Base-by-base conservation (phyloP, 2,113 vertebrate genomes). In the Pedetes capensis region DNA sequence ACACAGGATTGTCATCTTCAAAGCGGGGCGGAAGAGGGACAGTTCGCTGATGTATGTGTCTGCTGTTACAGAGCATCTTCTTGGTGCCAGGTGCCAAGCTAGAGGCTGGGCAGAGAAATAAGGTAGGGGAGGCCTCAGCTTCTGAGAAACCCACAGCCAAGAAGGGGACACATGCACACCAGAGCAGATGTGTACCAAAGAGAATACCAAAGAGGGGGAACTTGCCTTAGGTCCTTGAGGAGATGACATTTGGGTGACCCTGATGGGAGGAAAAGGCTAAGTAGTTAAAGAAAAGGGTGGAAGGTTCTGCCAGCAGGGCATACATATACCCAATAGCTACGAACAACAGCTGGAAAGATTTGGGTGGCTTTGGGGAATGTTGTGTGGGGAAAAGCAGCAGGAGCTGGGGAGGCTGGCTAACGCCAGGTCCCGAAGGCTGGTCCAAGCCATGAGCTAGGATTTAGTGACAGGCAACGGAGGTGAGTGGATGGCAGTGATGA, bases 11-110 rank as follows among this genome's bases (percentile, higher is more conserved):
- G 18, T 16, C 20, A n/a, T 47, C 39, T 57, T 20, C 34, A 13
- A 47, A 79, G 29, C 47, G 5, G 63, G 66, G 12, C 23, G 11
- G 64, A n/a, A 29, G 39, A 17, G 4, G 37, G 51, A 9, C 27
- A 0, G n/a, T n/a, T n/a, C n/a, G n/a, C n/a, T 47, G 51, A 6
- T 1, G 0, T 34, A 10, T 1, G 64, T 22, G n/a, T 27, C 71
- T 64, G 1, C 3, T 2, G 25, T 34, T 44, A n/a, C 12, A 7
- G 37, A 69, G 14, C 22, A 20, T 51, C 57, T 68, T 23, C 63
- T n/a, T 44, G 42, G 68, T 51, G 22, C 34, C 64, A 88, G 53
- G 44, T 22, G 61, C 39, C 55, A 72, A n/a, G 80, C 25, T 27
- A 32, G 68, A 10, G 9, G 13, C 23, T 69, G n/a, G 22, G n/a